Evolutionary conservation across 1,140 invertebrate species (phyloP).

Genomic region (Chrysomallon squamiferum): DNA sequence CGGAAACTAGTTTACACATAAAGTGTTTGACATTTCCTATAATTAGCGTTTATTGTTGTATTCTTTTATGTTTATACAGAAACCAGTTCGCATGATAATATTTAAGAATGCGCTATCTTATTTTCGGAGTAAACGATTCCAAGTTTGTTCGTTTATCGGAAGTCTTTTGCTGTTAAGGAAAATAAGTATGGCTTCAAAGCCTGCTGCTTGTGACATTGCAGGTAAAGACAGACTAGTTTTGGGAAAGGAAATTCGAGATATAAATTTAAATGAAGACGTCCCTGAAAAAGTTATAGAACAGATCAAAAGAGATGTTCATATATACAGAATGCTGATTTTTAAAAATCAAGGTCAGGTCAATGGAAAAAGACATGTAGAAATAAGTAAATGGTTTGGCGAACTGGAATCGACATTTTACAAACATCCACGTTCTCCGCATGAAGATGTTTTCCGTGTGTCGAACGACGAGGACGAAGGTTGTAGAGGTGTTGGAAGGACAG

Average conservation of each 20-base stretch:
- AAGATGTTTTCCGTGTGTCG: slow-evolving; percentile 66
- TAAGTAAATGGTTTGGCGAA: slow-evolving; percentile 67
- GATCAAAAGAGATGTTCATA: slow-evolving; percentile 62
- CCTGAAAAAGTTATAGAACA: slow-evolving; percentile 59
- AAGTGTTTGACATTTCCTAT: too few relatives aligned
- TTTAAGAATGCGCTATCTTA: too few relatives aligned
- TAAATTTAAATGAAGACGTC: slow-evolving; percentile 59
- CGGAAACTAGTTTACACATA: too few relatives aligned
- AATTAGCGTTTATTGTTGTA: too few relatives aligned
- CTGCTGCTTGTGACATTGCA: too few relatives aligned
- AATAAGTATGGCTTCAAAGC: too few relatives aligned
- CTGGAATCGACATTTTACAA: slow-evolving; percentile 67
- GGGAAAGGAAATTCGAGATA: slow-evolving; percentile 59
- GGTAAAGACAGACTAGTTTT: too few relatives aligned
- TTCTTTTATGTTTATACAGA: too few relatives aligned
- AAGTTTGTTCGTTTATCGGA: too few relatives aligned
- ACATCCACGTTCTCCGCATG: slow-evolving; percentile 65
- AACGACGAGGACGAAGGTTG: slow-evolving; percentile 65
- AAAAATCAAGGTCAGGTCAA: slow-evolving; percentile 64
- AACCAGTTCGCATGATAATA: too few relatives aligned
- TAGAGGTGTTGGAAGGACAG: slow-evolving; percentile 65
- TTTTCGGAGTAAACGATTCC: too few relatives aligned
- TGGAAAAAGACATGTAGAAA: slow-evolving; percentile 64
- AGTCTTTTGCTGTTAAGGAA: too few relatives aligned
- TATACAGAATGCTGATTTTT: slow-evolving; percentile 63